phyloP scores from a whole-genome alignment of 2,113 vertebrate genomes.

The Xyrauchen texanus region DNA sequence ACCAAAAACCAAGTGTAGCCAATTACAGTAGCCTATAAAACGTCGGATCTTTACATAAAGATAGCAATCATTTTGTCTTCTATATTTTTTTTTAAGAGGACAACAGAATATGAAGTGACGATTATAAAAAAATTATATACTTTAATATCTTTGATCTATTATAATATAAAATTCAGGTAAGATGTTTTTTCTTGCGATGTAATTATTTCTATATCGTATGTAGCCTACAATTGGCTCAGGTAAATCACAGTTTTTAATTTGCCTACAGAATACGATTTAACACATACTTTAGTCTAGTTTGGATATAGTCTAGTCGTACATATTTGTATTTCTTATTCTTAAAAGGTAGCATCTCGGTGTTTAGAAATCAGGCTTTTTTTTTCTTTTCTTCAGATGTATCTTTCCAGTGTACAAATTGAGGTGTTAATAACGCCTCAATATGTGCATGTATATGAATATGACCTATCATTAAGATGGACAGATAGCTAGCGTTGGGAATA shows the following conservation, averaged over 20 bases:
- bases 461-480: slow-evolving; percentile 61
- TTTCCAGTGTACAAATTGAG: background rate
- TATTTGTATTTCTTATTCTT: no score
- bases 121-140: background rate
- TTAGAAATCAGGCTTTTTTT: background rate
- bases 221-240: background rate
- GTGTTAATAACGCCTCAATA: slow-evolving; percentile 31
- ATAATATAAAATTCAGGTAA: background rate
- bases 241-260: background rate
- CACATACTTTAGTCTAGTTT: background rate
- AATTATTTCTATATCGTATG: no score
- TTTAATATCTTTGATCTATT: background rate
- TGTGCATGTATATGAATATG: slow-evolving; percentile 57
- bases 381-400: no score
- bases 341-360: background rate
- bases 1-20: no score
- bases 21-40: background rate
- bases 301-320: background rate
- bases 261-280: background rate
- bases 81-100: background rate
- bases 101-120: background rate
- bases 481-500: slow-evolving; percentile 62
- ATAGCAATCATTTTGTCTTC: no score
- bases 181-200: background rate
- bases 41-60: background rate